phyloP scores from a whole-genome alignment of 1,140 invertebrate species.

The Aphis gossypii region DNA sequence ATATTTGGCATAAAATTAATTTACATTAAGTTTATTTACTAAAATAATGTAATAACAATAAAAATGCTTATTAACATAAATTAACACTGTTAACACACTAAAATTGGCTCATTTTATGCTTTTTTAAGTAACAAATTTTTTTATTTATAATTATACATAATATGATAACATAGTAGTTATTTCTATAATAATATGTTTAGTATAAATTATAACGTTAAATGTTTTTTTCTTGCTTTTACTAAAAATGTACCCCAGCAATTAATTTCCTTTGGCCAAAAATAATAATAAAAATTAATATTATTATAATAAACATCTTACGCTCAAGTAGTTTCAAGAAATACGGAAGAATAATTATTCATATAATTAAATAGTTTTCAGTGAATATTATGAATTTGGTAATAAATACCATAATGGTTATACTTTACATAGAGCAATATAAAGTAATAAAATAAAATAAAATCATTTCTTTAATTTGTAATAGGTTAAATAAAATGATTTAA shows the following conservation, averaged over 20 bases:
- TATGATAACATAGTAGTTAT: neutral
- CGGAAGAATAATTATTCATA: too few relatives aligned
- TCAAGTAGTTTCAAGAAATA: neutral
- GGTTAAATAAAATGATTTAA: neutral
- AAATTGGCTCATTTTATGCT: neutral
- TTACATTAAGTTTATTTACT: neutral
- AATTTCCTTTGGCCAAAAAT: neutral
- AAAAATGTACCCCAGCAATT: neutral
- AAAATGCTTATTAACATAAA: constrained; percentile 30
- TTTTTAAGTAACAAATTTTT: constrained; percentile 17
- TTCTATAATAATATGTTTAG: neutral
- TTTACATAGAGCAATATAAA: too few relatives aligned
- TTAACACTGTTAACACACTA: neutral
- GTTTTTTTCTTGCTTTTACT: neutral
- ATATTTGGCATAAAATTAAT: neutral
- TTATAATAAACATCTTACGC: neutral
- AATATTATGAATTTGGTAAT: neutral
- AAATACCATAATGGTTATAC: neutral
- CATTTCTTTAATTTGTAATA: neutral
- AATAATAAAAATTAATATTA: neutral
- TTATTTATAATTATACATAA: neutral
- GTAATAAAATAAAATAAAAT: too few relatives aligned
- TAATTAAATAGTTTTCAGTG: neutral
- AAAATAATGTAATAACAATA: neutral
- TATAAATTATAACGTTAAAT: neutral